phyloP scores from a whole-genome alignment of 1,140 invertebrate species.

The Marisa cornuarietis region DNA sequence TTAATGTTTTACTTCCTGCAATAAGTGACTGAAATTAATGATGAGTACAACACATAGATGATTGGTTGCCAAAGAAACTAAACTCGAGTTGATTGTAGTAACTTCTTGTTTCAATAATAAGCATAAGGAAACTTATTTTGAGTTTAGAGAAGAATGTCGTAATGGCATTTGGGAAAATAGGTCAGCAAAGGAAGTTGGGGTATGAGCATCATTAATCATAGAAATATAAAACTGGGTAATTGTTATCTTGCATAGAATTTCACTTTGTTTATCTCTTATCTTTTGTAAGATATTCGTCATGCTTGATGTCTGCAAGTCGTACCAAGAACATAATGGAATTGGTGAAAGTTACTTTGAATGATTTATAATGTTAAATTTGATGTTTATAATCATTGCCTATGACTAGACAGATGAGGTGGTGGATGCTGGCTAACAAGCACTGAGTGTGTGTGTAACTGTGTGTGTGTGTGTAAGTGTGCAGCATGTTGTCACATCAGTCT shows the following conservation, averaged over 20 bases:
- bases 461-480: not conserved
- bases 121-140: too few relatives aligned
- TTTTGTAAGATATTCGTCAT: not conserved
- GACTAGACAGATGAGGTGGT: not conserved
- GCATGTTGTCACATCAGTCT: not conserved
- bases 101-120: too few relatives aligned
- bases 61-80: too few relatives aligned
- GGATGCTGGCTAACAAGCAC: not conserved
- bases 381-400: not conserved
- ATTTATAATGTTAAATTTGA: not conserved
- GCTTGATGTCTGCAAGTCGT: constrained; percentile 2
- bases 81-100: too few relatives aligned
- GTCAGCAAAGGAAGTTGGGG: too few relatives aligned
- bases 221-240: not conserved
- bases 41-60: too few relatives aligned
- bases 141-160: too few relatives aligned
- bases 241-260: not conserved
- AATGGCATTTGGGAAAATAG: too few relatives aligned
- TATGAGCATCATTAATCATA: not conserved
- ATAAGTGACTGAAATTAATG: too few relatives aligned
- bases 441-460: not conserved
- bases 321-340: constrained; percentile 9
- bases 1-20: too few relatives aligned
- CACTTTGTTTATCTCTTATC: not conserved
- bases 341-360: not conserved